These are phyloP conservation scores for Hippoglossus hippoglossus DNA, from an alignment of 2,797 vertebrate species.

Conservation along the genomic window DNA sequence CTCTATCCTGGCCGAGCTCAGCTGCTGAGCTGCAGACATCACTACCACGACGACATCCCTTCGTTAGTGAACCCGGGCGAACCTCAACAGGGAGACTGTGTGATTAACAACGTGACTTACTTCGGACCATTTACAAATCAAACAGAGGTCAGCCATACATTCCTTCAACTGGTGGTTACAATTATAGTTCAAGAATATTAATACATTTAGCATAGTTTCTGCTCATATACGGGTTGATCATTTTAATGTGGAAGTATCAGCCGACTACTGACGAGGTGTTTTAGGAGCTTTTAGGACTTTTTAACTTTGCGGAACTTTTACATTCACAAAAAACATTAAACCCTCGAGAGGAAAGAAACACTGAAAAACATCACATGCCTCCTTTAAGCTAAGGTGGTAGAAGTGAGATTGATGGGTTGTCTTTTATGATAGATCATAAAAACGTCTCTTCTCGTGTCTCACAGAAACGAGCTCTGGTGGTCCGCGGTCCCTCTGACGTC, in stretches of 20 bases:
- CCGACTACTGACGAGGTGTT: too few relatives aligned
- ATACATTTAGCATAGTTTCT: too few relatives aligned
- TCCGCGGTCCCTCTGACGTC: constrained; percentile 92
- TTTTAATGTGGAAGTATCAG: too few relatives aligned
- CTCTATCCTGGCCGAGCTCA: constrained; percentile 91
- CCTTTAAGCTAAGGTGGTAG: too few relatives aligned
- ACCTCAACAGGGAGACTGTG: constrained; percentile 85
- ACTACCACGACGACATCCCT: constrained; percentile 91
- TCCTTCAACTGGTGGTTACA: not conserved
- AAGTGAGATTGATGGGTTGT: too few relatives aligned
- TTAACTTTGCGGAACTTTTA: too few relatives aligned
- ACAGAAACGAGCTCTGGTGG: constrained; percentile 90
- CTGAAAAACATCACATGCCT: too few relatives aligned
- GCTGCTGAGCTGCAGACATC: constrained; percentile 92
- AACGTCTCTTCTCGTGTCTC: constrained; percentile 16
- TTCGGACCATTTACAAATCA: constrained; percentile 89
- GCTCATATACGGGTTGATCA: too few relatives aligned
- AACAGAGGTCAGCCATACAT: constrained; percentile 84
- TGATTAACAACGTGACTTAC: constrained; percentile 87
- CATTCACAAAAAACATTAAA: too few relatives aligned
- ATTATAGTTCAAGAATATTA: too few relatives aligned
- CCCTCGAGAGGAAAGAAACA: too few relatives aligned
- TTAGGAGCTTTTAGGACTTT: too few relatives aligned
- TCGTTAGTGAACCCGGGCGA: constrained; percentile 87
- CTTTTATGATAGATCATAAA: not conserved